Percentiles rank a stretch among this genome's conserved stretches.
These are phyloP conservation scores for Rynchops niger DNA, from an alignment of 2,113 vertebrate genomes.

Conservation along the genomic window DNA sequence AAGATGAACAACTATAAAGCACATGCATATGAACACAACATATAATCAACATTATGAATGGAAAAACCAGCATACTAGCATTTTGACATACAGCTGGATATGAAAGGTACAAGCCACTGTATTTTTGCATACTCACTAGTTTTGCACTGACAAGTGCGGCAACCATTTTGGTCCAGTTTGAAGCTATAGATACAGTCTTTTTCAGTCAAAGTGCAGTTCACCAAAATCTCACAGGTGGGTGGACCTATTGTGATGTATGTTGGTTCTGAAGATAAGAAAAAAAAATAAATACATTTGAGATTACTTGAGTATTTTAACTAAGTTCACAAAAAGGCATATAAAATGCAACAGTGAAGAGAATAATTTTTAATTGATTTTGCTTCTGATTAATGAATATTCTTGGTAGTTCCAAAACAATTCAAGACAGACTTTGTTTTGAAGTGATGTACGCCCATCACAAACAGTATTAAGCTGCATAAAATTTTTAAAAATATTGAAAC, in stretches of 20 bases:
- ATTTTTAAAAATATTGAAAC: not conserved
- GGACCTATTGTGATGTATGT: constrained; percentile 90
- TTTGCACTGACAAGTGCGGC: constrained; percentile 85
- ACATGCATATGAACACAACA: not conserved
- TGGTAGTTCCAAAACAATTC: not conserved
- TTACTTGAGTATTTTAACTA: not conserved
- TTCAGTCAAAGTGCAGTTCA: constrained; percentile 84
- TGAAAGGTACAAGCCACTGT: not conserved
- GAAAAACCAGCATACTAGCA: not conserved
- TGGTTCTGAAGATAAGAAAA: constrained; percentile 76
- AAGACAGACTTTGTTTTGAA: not conserved
- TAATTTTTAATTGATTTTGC: not conserved
- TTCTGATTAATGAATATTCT: not conserved
- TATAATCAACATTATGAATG: not conserved
- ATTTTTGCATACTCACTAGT: constrained; percentile 79
- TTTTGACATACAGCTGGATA: not conserved
- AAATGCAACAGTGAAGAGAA: not conserved
- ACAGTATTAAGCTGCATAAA: not conserved
- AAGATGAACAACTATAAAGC: not conserved
- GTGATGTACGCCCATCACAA: not conserved
- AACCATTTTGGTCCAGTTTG: constrained; percentile 81
- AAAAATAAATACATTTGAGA: not conserved
- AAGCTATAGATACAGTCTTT: constrained; percentile 83
- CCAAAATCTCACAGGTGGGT: constrained; percentile 76
- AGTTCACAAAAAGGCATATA: not conserved